Conservation (phyloP, 2,797 vertebrate genomes). For the Discoglossus pictus region DNA sequence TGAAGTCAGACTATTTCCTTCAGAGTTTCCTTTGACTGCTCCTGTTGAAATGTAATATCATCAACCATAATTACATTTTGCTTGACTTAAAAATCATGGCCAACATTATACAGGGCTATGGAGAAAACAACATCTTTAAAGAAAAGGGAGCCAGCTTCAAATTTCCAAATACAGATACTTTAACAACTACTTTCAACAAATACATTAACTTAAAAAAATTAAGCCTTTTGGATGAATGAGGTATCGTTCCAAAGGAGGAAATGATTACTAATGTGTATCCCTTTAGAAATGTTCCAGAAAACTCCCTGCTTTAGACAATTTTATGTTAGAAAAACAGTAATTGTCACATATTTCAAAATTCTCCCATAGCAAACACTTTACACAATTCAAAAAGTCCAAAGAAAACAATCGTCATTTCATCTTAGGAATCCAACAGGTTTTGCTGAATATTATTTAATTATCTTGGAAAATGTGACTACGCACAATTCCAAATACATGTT, state of each 20-base stretch:
- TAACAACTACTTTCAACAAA: slow-evolving; percentile 36
- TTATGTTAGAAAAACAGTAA: slow-evolving; percentile 35
- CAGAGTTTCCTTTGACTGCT: slow-evolving; percentile 17
- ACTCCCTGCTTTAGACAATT: slow-evolving; percentile 22
- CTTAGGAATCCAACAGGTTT: slow-evolving; percentile 15
- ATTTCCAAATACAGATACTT: neutral
- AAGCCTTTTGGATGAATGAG: neutral
- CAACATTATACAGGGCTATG: slow-evolving; percentile 12
- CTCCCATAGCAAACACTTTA: slow-evolving; percentile 23
- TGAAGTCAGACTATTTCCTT: slow-evolving; percentile 30
- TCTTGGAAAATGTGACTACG: slow-evolving; percentile 19
- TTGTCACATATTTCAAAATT: slow-evolving; percentile 11
- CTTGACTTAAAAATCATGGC: neutral
- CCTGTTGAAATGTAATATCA: slow-evolving; percentile 16
- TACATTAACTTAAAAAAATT: slow-evolving; percentile 27
- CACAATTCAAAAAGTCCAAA: slow-evolving; percentile 19
- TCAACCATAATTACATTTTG: neutral
- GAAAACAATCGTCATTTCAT: slow-evolving; percentile 27
- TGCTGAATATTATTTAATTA: slow-evolving; percentile 22
- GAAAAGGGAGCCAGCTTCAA: neutral
- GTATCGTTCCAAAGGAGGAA: slow-evolving; percentile 5
- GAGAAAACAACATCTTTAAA: slow-evolving; percentile 11
- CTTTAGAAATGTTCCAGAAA: slow-evolving; percentile 23
- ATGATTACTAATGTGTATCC: slow-evolving; percentile 22
- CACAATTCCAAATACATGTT: slow-evolving; percentile 17